Evolutionary conservation across 2,113 vertebrate species (phyloP).

Genomic region (Progne subis): DNA sequence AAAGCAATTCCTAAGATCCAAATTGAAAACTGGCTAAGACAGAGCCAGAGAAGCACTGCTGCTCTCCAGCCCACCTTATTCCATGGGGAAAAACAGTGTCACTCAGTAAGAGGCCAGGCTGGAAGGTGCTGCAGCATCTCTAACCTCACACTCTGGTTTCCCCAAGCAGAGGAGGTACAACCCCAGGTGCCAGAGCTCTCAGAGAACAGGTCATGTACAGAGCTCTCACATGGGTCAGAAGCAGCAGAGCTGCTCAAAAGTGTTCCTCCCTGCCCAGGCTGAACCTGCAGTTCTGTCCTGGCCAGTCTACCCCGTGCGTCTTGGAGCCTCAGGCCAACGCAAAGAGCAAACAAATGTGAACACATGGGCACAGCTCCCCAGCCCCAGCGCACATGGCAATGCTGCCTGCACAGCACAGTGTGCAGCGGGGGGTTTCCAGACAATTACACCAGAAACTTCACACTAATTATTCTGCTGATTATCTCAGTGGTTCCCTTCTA

Average conservation of each 20-base stretch:
- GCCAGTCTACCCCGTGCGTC: accelerated
- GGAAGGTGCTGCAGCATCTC: neutral
- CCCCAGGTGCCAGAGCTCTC: neutral
- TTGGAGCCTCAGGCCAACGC: neutral
- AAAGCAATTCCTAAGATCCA: too few relatives aligned
- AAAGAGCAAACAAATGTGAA: accelerated
- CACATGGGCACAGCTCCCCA: neutral
- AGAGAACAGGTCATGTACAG: neutral
- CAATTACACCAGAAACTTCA: conserved; percentile 33
- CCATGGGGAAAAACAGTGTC: neutral
- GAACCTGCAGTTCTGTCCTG: neutral
- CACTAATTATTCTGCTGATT: neutral
- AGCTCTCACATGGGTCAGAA: neutral
- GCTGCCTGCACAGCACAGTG: neutral
- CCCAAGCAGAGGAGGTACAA: neutral
- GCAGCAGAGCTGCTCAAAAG: neutral
- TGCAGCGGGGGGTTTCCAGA: neutral
- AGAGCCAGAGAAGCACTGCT: too few relatives aligned
- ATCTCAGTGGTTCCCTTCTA: conserved; percentile 6
- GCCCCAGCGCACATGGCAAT: neutral
- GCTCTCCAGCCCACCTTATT: neutral
- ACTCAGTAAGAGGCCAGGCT: neutral
- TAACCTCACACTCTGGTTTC: neutral
- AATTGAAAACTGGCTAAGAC: too few relatives aligned
- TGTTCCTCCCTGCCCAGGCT: accelerated